These are phyloP conservation scores for Clamator glandarius DNA, from an alignment of 2,797 vertebrate species.

Conservation along the genomic window DNA sequence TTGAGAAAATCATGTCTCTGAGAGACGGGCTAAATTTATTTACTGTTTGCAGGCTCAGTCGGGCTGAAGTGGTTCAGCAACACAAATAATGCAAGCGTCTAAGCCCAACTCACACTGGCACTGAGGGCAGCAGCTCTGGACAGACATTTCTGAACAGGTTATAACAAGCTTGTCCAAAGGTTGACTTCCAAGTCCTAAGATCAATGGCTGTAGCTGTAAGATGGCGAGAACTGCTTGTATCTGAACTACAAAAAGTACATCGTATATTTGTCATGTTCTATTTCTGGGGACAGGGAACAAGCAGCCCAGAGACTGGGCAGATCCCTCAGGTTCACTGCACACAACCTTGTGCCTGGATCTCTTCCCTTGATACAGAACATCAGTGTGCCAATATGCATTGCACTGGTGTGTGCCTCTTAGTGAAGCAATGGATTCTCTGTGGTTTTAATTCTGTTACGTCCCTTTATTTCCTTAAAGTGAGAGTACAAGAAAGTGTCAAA, in stretches of 20 bases:
- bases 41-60: neutral
- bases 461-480: neutral
- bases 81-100: neutral
- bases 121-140: neutral
- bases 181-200: neutral
- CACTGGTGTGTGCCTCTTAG: neutral
- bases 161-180: neutral
- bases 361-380: neutral
- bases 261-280: neutral
- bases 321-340: neutral
- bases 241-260: neutral
- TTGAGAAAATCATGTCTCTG: neutral
- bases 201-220: neutral
- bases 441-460: neutral
- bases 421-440: neutral
- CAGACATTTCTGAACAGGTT: neutral
- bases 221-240: neutral
- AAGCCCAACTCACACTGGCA: neutral
- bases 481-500: neutral
- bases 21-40: neutral
- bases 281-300: neutral
- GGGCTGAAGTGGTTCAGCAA: neutral
- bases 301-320: neutral
- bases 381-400: rapidly evolving
- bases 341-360: neutral